Conservation (phyloP, 1,140 invertebrate species). For the Aricia agestis region DNA sequence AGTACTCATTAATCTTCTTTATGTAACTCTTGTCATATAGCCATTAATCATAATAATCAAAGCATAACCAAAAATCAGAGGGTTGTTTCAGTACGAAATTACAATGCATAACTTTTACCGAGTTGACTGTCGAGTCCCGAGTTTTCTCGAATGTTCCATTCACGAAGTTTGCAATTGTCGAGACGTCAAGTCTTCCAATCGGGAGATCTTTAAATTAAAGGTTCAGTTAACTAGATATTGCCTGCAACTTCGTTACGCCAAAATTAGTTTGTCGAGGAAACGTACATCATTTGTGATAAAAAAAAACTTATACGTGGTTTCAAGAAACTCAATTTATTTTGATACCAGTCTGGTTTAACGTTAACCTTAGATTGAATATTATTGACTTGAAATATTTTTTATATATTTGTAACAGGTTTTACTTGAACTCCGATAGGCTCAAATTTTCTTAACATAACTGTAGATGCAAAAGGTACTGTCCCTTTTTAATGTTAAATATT, state of each 20-base stretch:
- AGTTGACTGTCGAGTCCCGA: background rate
- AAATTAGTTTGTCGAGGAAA: background rate
- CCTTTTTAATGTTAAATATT: no score
- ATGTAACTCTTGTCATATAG: background rate
- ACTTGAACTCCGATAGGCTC: no score
- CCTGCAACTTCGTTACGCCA: no score
- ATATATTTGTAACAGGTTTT: no score
- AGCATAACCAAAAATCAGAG: background rate
- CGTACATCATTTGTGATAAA: no score
- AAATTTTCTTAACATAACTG: no score
- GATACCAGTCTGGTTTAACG: no score
- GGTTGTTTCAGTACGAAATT: background rate
- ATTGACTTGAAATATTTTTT: no score
- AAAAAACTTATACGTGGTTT: no score
- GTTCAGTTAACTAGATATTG: background rate
- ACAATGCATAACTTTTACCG: background rate
- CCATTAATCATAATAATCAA: background rate
- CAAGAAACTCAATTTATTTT: no score
- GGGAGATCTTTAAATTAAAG: background rate
- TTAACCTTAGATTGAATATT: no score
- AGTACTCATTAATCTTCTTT: background rate
- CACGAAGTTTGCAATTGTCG: background rate
- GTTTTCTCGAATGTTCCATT: background rate
- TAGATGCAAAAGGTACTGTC: no score
- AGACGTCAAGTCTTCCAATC: background rate